Percentiles rank a stretch among this genome's conserved stretches.
phyloP scores from a whole-genome alignment of 1,140 invertebrate species.

The Panagrolaimus sp. region DNA sequence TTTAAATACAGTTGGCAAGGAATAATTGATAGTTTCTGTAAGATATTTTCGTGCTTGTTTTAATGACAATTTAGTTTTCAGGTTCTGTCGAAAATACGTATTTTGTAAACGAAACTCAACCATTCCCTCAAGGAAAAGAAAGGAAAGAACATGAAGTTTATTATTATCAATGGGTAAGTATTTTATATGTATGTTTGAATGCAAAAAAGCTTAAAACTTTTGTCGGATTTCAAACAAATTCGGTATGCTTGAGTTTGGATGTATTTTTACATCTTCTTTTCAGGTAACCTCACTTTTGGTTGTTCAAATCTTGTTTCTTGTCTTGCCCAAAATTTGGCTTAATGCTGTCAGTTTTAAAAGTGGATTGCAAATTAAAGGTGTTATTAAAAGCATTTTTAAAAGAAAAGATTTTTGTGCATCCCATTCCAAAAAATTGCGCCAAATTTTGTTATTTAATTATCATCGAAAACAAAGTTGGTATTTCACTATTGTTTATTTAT shows the following conservation, averaged over 20 bases:
- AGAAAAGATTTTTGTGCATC: too few species aligned
- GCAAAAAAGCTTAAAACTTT: constrained; percentile 3
- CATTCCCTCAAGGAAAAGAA: constrained; percentile 15
- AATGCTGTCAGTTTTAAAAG: background rate
- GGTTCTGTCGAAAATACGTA: constrained; percentile 46
- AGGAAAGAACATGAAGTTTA: constrained; percentile 29
- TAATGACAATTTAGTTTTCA: background rate
- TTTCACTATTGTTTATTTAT: constrained; percentile 46
- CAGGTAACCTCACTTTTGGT: too few species aligned
- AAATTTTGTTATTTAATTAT: background rate
- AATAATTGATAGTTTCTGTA: constrained; percentile 40
- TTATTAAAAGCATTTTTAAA: background rate
- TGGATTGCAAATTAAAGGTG: background rate
- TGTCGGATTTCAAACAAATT: background rate
- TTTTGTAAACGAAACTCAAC: constrained; percentile 29
- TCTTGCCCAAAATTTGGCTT: too few species aligned
- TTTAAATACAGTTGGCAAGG: too few species aligned
- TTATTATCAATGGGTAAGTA: constrained; percentile 35
- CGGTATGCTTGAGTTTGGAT: background rate
- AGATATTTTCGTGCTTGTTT: background rate
- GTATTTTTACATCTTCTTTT: too few species aligned
- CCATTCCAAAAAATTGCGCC: too few species aligned
- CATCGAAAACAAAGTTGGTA: background rate
- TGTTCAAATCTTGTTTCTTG: too few species aligned
- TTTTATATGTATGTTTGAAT: constrained; percentile 28